Evolutionary conservation across 2,797 vertebrate species (phyloP).

Genomic region (Cuniculus paca): DNA sequence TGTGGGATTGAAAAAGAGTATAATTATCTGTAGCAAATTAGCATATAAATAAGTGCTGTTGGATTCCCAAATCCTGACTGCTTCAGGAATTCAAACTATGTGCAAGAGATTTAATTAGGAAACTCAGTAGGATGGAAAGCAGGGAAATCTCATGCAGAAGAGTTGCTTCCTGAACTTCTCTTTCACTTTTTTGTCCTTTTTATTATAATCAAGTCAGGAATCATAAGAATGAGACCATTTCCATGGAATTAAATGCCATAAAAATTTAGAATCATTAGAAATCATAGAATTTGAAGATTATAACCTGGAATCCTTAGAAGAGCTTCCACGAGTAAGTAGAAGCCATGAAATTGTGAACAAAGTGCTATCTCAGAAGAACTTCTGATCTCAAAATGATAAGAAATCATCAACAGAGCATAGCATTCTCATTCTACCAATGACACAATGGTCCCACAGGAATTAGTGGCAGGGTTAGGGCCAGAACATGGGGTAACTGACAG

Average conservation of each 20-base stretch:
- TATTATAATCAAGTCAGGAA: not conserved
- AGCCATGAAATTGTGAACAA: not conserved
- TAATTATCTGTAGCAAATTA: slow-evolving; percentile 72
- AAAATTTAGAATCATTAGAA: not conserved
- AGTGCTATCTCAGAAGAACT: not conserved
- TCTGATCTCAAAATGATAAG: not conserved
- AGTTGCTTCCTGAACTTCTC: not conserved
- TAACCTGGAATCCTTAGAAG: not conserved
- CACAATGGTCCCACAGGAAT: not conserved
- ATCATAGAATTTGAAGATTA: not conserved
- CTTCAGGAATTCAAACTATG: slow-evolving; percentile 62
- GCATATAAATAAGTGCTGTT: slow-evolving; percentile 76
- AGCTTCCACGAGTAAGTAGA: not conserved
- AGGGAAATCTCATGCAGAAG: not conserved
- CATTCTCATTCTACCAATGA: not conserved
- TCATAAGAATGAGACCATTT: not conserved
- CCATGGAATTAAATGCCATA: not conserved
- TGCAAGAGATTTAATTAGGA: slow-evolving; percentile 65
- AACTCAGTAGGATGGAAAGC: slow-evolving; percentile 60
- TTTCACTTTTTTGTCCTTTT: slow-evolving; percentile 58
- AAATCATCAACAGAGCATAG: not conserved
- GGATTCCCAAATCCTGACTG: slow-evolving; percentile 38
- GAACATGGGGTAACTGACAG: not conserved
- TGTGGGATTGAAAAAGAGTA: slow-evolving; percentile 52
- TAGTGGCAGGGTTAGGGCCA: not conserved